Base-by-base conservation (phyloP, 1,140 invertebrate genomes). In the Cheumatopsyche charites region DNA sequence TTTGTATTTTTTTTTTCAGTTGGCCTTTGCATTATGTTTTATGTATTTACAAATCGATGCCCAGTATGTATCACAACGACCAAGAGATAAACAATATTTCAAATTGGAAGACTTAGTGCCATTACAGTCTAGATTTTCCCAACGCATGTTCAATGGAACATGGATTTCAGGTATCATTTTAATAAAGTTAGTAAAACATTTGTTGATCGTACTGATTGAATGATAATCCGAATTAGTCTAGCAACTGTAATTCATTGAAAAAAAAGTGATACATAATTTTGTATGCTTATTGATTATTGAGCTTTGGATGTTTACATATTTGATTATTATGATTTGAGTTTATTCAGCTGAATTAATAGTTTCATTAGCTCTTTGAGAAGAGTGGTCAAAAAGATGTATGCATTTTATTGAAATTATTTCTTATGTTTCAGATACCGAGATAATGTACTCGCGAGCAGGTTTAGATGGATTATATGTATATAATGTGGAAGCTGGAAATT, bases 121-220 rank as follows among this genome's bases (percentile, higher is more conserved):
- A 5, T 11, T 17, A 1, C 11, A 15, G 13, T 21, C 41, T 15
- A 76, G 78, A 15, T 82, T 83, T 52, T 15, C 77, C 0, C 82
- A 84, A 70, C 73, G 78, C 17, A 79, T 78, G 4, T 84, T 83
- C 73, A 81, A 77, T 69, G 83, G 82, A 26, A 82, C 78, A 55
- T 84, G 83, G 83, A 81, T 84, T 45, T 84, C 83, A 74, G 83
- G 83, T 84, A 63, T 36, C 3, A 36, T 36, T 36, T 36, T 36
- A n/a, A n/a, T n/a, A n/a, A n/a, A n/a, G n/a, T n/a, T n/a, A n/a
- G n/a, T n/a, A n/a, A n/a, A n/a, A n/a, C n/a, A n/a, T n/a, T n/a
- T n/a, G n/a, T n/a, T n/a, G n/a, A n/a, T n/a, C n/a, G n/a, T n/a
- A n/a, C n/a, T n/a, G n/a, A n/a, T n/a, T n/a, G n/a, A n/a, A n/a